These are phyloP conservation scores for Tauraco erythrolophus DNA, from an alignment of 2,113 vertebrate genomes.

Conservation along the genomic window DNA sequence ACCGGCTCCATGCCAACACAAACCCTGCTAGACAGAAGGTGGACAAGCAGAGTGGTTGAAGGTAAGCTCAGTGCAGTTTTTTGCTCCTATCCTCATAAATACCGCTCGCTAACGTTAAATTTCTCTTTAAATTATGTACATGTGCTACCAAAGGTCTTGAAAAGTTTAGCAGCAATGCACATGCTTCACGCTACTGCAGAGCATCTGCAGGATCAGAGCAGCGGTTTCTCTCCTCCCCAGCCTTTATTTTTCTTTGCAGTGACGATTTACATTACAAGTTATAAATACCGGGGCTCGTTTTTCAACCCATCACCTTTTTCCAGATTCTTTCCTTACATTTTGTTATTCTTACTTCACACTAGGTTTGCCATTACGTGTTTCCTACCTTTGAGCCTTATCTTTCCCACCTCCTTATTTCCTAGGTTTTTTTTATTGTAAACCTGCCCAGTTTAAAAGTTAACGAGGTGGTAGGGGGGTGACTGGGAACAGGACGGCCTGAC, in stretches of 20 bases:
- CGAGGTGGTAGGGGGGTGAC: not conserved
- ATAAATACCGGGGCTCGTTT: not conserved
- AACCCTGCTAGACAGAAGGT: not conserved
- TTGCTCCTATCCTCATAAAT: not conserved
- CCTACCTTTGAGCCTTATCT: not conserved
- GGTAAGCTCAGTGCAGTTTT: not conserved
- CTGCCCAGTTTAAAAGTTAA: not conserved
- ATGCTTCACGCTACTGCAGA: not conserved
- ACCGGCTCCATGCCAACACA: not conserved
- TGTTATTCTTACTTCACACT: not conserved
- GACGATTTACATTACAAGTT: not conserved
- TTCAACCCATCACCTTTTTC: not conserved
- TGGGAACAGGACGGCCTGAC: not conserved
- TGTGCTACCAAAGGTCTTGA: not conserved
- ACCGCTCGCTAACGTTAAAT: not conserved
- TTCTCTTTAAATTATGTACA: not conserved
- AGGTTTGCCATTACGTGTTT: not conserved
- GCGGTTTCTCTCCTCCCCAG: not conserved
- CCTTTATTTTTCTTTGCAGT: not conserved
- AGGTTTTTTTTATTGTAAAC: not conserved
- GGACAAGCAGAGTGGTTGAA: not conserved
- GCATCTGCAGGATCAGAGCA: not conserved
- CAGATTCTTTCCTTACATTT: not conserved
- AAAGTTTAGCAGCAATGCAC: accelerated
- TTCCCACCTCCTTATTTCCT: not conserved